Base-by-base conservation (phyloP, 2,888 invertebrate species). In the Acholoe squamosa region DNA sequence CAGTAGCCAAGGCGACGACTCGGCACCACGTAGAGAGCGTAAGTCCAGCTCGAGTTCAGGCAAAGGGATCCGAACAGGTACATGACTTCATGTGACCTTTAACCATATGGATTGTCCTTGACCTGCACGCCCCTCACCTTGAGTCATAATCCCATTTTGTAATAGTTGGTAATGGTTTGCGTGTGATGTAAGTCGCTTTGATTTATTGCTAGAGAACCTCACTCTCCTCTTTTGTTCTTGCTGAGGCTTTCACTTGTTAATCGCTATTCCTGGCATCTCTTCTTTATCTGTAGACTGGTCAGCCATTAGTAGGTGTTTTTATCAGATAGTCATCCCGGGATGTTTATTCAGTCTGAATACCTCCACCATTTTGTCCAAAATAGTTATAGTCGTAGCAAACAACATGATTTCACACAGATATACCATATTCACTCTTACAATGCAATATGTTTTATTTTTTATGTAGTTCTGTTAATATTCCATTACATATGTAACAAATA, bases 31-130 rank as follows among this genome's bases (percentile, higher is more conserved):
- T 28, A 43, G 94, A 89, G 94, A 89, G 92, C 94, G 31, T 92
- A 93, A 80, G 28, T 93, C 93, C 51, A 94, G 94, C 92, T 93
- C 93, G 76, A 93, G 94, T 91, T 93, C 93, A 76, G 93, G 93
- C 84, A 94, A 94, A 93, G 93, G 94, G 19, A 92, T 92, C 61
- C 92, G 93, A 86, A 93, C 93, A 92, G 94, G 94, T 94, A 86
- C 61, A 77, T 71, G 67, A 77, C 52, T 52, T 77, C 34, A 43
- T 67, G 89, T 67, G n/a, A 89, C 43, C 61, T 31, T 25, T 56
- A n/a, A 67, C 61, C 43, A 16, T 89, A 14, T 56, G 88, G 51
- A 67, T 67, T 43, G 89, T 43, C 54, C 54, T 67, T 43, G 80
- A 80, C 80, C 80, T 80, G 80, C 80, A 54, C 67, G 56, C 16